Evolutionary conservation across 2,113 vertebrate species (phyloP).

Genomic region (Delphinapterus leucas): DNA sequence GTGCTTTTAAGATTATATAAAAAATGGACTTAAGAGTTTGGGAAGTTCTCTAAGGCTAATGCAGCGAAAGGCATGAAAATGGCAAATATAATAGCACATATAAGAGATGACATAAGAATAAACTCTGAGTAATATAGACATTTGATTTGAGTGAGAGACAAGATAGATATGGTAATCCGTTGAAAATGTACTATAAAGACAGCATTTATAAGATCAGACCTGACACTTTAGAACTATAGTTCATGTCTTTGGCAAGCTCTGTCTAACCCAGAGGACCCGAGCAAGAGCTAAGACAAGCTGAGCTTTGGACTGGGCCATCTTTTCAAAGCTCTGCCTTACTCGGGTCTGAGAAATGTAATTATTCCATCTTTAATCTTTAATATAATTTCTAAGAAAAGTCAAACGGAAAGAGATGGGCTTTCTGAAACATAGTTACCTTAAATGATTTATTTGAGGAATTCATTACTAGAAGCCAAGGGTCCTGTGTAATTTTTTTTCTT

Average conservation of each 20-base stretch:
- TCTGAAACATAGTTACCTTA: conserved; percentile 4
- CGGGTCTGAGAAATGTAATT: conserved; percentile 42
- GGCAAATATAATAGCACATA: neutral
- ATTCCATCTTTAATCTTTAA: conserved; percentile 42
- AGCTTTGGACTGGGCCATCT: neutral
- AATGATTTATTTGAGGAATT: conserved; percentile 55
- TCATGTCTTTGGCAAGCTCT: neutral
- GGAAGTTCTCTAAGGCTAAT: neutral
- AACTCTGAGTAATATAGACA: neutral
- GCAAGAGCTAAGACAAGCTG: neutral
- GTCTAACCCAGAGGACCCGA: neutral
- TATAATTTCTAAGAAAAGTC: conserved; percentile 46
- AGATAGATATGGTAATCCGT: neutral
- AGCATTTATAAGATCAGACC: neutral
- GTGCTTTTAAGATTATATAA: neutral
- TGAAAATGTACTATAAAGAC: neutral
- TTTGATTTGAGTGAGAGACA: neutral
- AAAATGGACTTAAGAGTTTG: neutral
- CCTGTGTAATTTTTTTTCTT: neutral
- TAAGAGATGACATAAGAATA: neutral
- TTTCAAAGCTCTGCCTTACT: conserved; percentile 15
- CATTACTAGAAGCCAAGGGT: neutral
- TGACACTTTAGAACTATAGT: neutral
- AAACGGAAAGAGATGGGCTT: conserved; percentile 28
- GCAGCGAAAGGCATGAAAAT: neutral